Evolutionary conservation across 2,888 invertebrate genomes (phyloP).

Genomic region (Koerneria pararmatus): DNA sequence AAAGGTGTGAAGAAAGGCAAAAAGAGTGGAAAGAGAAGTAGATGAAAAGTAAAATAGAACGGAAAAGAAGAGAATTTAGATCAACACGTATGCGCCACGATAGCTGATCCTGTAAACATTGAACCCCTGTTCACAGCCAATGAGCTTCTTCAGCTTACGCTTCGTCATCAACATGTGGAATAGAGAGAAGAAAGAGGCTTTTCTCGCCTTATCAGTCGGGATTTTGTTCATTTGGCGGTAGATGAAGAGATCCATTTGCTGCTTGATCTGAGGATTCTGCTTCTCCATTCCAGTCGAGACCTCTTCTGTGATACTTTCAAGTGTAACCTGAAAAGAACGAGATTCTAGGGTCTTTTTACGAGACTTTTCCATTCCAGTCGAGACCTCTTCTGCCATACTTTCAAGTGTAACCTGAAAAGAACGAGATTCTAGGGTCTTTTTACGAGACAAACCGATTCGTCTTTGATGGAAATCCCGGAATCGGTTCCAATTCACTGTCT

Average conservation of each 20-base stretch:
- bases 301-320: conserved; percentile 68
- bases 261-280: conserved; percentile 62
- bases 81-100: too few relatives aligned
- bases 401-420: conserved; percentile 13
- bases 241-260: conserved; percentile 58
- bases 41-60: too few relatives aligned
- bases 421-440: not conserved
- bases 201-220: conserved; percentile 25
- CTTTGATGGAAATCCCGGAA: too few relatives aligned
- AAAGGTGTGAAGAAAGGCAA: too few relatives aligned
- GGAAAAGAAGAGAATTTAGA: too few relatives aligned
- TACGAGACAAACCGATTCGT: conserved; percentile 67
- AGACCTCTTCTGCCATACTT: conserved; percentile 70
- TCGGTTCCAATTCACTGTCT: too few relatives aligned
- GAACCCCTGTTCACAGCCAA: too few relatives aligned
- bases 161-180: too few relatives aligned
- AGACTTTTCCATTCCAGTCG: conserved; percentile 72
- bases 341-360: not conserved
- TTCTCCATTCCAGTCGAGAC: conserved; percentile 74
- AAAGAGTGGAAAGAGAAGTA: too few relatives aligned
- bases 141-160: too few relatives aligned
- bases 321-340: conserved; percentile 8
- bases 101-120: too few relatives aligned
- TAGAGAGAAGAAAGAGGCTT: not conserved
- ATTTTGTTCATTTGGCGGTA: conserved; percentile 32